Evolutionary conservation across 2,888 invertebrate genomes (phyloP).

Genomic region (Cephus pygmeus): DNA sequence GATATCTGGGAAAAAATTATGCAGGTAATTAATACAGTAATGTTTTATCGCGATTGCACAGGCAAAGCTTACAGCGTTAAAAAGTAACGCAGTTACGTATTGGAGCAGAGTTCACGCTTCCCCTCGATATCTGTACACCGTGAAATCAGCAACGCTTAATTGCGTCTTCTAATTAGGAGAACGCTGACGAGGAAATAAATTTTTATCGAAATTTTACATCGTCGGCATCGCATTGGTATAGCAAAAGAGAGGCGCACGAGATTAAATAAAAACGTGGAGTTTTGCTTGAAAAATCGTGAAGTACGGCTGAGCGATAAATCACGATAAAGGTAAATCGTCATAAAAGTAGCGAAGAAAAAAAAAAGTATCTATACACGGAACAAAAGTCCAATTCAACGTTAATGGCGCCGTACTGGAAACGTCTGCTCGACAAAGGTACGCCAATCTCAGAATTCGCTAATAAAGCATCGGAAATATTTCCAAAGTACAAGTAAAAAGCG

Average conservation of each 20-base stretch:
- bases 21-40: background rate
- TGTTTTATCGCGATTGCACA: background rate
- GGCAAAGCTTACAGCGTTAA: background rate
- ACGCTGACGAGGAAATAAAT: background rate
- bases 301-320: background rate
- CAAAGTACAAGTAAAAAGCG: background rate
- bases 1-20: background rate
- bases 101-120: background rate
- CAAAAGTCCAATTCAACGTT: background rate
- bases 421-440: background rate
- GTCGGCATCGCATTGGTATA: background rate
- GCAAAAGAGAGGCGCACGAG: too few species aligned
- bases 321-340: too few species aligned
- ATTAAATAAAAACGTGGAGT: background rate
- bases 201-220: background rate
- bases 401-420: background rate
- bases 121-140: background rate
- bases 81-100: background rate
- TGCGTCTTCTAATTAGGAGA: background rate
- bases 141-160: background rate
- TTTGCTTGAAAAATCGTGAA: background rate
- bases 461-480: background rate
- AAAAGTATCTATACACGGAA: background rate
- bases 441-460: background rate
- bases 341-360: background rate